Evolutionary conservation across 2,888 invertebrate species (phyloP), one percentile per base, ranked within the genome.

Genomic region (Habroteleia sp.): DNA sequence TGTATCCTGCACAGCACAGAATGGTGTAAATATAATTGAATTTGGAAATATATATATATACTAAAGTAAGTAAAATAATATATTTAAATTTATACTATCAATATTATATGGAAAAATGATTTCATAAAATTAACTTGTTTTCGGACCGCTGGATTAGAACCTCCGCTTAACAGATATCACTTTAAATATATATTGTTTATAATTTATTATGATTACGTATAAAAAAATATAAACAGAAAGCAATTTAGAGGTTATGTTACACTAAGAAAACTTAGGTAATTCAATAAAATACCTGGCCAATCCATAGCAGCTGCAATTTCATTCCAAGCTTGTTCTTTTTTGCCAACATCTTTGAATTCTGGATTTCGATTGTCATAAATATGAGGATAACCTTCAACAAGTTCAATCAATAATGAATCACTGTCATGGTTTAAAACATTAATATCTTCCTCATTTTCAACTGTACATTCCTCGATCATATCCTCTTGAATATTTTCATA

Each of bases 321-420:
- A 17, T 60, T 48, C 69, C 69, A 75, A 0, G 75, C 52, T 35
- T 71, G 58, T 17, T 75, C 71, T 29, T 71, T 71, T 31, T 66
- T 71, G 5, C 17, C 29, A 5, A 58, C 46, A 20, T 75, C 71
- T 16, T 75, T 75, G 17, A 75, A 75, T 7, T 71, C 71, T 0
- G 62, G 46, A 50, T 71, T 60, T 14, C 71, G 58, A 39, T 75
- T 75, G 23, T 75, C 75, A 25, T 75, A 75, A 60, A 75, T 58
- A 20, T 65, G 41, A 27, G 75, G 75, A 33, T 75, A 75, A 60
- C 69, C 65, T 63, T 75, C 65, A 10, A 75, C 75, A 14, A 75
- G 75, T 25, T 75, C 75, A 14, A 75, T 71, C 41, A 75, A 66
- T 29, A 75, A 29, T 7, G 75, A 65, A 48, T 75, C 75, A 37